These are phyloP conservation scores for Cottoperca gobio DNA, from an alignment of 2,797 vertebrate genomes.

Conservation along the genomic window DNA sequence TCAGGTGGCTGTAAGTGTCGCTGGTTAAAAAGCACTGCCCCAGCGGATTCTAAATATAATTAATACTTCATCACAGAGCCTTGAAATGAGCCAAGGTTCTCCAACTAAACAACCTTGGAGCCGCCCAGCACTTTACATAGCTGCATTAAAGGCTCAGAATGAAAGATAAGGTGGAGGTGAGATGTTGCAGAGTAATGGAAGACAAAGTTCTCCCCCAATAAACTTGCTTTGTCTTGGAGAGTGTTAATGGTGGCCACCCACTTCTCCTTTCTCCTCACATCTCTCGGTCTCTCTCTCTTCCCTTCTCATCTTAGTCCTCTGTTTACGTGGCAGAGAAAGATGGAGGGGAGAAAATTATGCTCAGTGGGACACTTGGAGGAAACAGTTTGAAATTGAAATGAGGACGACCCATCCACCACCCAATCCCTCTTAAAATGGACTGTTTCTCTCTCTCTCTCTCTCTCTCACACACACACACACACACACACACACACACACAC, in stretches of 20 bases:
- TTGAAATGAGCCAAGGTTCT: conserved; percentile 64
- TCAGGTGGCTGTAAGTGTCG: conserved; percentile 58
- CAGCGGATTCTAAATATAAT: conserved; percentile 69
- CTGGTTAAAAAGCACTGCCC: conserved; percentile 66
- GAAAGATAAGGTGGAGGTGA: background rate
- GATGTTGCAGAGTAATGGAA: background rate
- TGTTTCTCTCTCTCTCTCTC: conserved; percentile 1
- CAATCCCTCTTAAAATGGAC: conserved; percentile 50
- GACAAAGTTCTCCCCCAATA: conserved; percentile 1
- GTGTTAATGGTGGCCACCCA: conserved; percentile 32
- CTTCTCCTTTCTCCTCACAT: conserved; percentile 37
- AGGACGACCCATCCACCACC: conserved; percentile 51
- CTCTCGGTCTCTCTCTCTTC: conserved; percentile 26
- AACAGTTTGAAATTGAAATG: conserved; percentile 76
- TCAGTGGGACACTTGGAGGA: conserved; percentile 72
- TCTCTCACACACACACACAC: background rate
- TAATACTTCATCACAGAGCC: conserved; percentile 73
- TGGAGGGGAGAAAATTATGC: conserved; percentile 72
- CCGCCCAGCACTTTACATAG: conserved; percentile 24
- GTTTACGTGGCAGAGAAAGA: conserved; percentile 63
- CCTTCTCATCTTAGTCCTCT: conserved; percentile 49
- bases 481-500: background rate
- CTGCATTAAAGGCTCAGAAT: conserved; percentile 11
- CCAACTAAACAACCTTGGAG: conserved; percentile 52
- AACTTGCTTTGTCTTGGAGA: conserved; percentile 28